phyloP scores from a whole-genome alignment of 2,888 invertebrate genomes.

The Ormyrus nitidulus region DNA sequence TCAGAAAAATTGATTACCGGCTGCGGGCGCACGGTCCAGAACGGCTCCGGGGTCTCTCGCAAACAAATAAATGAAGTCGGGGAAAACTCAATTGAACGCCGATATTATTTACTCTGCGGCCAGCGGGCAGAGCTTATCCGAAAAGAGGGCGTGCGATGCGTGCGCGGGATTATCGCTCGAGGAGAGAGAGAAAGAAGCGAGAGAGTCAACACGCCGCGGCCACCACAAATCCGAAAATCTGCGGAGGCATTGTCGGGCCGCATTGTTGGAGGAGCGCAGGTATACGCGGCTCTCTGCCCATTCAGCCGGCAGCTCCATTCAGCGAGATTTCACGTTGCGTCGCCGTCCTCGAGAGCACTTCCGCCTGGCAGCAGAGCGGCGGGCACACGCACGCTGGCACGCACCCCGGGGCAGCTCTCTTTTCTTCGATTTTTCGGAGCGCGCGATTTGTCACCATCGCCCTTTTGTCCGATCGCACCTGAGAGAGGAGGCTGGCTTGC shows the following conservation, averaged over 20 bases:
- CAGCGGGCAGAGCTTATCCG: constrained; percentile 27
- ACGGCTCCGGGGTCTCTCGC: background rate
- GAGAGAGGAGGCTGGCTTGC: no score
- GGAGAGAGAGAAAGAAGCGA: constrained; percentile 6
- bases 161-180: constrained; percentile 26
- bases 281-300: background rate
- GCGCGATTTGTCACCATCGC: no score
- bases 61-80: constrained; percentile 28
- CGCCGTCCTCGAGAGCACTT: background rate
- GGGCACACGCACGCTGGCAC: no score
- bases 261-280: background rate
- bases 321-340: constrained; percentile 15
- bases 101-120: constrained; percentile 33
- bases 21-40: no score
- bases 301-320: constrained; percentile 20
- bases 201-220: constrained; percentile 33
- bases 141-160: constrained; percentile 20
- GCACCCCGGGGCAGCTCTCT: no score
- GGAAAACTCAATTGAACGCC: constrained; percentile 34
- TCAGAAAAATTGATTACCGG: no score
- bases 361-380: no score
- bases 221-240: constrained; percentile 49
- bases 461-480: no score
- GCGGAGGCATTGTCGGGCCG: background rate
- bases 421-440: no score